Evolutionary conservation across 2,888 invertebrate genomes (phyloP), one percentile per base, ranked within the genome.

Genomic region (Eubasilissa splendida): DNA sequence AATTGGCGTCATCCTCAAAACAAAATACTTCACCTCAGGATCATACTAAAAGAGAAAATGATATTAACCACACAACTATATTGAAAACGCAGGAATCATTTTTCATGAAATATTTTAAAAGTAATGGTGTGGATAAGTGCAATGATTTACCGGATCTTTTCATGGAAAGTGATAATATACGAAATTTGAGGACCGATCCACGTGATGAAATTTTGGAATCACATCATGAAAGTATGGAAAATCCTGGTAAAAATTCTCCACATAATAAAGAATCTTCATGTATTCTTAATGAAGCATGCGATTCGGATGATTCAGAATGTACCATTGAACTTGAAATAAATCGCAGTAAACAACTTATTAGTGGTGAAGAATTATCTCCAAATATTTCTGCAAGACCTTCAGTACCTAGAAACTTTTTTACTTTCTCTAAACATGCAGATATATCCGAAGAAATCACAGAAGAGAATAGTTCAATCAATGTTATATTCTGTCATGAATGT

Each of bases 401-500:
- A 22, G 52, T 79, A 14, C 54, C 74, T 8, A 58, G 74, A 53
- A 71, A 79, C n/a, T 73, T 74, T 63, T 65, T 63, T 33, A 59
- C 60, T 31, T 54, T 59, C 9, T 59, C 58, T 11, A 52, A 58
- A 70, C 12, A 33, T 63, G 66, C 54, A 54, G 56, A 66, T 65
- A 77, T 85, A 12, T 33, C 22, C 3, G 50, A 81, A 56, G 85
- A 86, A 52, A 83, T 86, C 4, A 53, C 71, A 59, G 77, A 77
- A 22, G 70, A 58, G 10, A 31, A 56, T n/a, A 70, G 52, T 22
- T 10, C n/a, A 8, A 31, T 53, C n/a, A 58, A 63, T 14, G 79
- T 87, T 9, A 83, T 85, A 2, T 85, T 84, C 70, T 97, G 97
- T 87, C 86, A 91, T 2, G 91, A 94, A 85, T 97, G 97, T 87